Conservation (phyloP, 2,113 vertebrate species). For the Pipa parva region DNA sequence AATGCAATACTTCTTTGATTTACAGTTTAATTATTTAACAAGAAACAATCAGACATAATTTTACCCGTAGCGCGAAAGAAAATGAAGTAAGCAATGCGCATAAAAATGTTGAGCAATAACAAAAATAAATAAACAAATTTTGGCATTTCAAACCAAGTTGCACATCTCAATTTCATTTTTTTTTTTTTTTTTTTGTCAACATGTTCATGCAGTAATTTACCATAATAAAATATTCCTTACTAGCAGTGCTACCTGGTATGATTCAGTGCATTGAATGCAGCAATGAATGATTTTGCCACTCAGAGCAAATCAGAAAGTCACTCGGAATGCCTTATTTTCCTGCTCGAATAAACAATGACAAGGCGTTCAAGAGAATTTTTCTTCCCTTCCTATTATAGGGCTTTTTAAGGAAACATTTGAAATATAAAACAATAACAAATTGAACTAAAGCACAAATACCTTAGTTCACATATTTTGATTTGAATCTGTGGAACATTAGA, state of each 20-base stretch:
- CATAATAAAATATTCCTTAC: constrained; percentile 57
- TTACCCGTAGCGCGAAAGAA: constrained; percentile 29
- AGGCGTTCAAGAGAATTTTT: constrained; percentile 61
- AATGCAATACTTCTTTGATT: constrained; percentile 27
- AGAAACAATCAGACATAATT: constrained; percentile 32
- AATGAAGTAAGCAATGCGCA: constrained; percentile 39
- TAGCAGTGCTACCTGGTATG: constrained; percentile 52
- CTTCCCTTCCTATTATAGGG: constrained; percentile 64
- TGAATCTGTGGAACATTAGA: constrained; percentile 37
- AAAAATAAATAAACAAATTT: constrained; percentile 30
- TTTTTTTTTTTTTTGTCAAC: constrained; percentile 53
- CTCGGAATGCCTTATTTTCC: constrained; percentile 60
- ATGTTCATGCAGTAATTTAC: constrained; percentile 55
- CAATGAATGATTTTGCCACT: constrained; percentile 62
- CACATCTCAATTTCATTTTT: constrained; percentile 49
- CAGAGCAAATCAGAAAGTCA: constrained; percentile 55
- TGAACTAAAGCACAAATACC: constrained; percentile 57
- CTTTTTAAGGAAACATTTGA: constrained; percentile 57
- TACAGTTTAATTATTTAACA: constrained; percentile 35
- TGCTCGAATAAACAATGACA: constrained; percentile 64
- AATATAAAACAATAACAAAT: constrained; percentile 55
- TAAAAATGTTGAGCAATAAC: constrained; percentile 36
- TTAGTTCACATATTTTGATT: constrained; percentile 52
- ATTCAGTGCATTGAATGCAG: constrained; percentile 57
- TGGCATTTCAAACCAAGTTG: constrained; percentile 46